These are phyloP conservation scores for Fragum whitleyi DNA, from an alignment of 2,888 invertebrate genomes.

Conservation along the genomic window DNA sequence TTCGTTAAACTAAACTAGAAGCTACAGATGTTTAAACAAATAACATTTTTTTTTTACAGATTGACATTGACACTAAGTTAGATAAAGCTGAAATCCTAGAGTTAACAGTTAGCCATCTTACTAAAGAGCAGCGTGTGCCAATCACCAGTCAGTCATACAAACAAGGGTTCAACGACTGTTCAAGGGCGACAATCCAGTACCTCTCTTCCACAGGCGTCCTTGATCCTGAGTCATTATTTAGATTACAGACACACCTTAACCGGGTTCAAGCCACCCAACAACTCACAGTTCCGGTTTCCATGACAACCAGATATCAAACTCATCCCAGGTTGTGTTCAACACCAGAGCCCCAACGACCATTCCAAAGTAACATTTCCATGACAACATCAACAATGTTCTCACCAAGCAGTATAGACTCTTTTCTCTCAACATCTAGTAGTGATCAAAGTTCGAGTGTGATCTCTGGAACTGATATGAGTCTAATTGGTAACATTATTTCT, in stretches of 20 bases:
- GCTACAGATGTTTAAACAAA: too few relatives aligned
- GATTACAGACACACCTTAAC: background rate
- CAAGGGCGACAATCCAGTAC: constrained; percentile 5
- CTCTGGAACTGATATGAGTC: background rate
- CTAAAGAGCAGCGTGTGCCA: background rate
- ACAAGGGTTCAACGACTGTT: background rate
- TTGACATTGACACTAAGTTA: background rate
- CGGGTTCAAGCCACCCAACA: background rate
- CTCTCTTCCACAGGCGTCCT: background rate
- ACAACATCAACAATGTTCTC: background rate
- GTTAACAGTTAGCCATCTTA: constrained; percentile 4
- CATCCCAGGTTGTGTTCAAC: background rate
- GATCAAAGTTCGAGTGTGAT: background rate
- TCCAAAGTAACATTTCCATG: background rate
- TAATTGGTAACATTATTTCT: constrained; percentile 7
- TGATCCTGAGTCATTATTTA: background rate
- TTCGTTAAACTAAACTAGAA: too few relatives aligned
- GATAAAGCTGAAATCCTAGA: constrained; percentile 11
- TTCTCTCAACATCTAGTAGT: background rate
- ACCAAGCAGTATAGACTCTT: background rate
- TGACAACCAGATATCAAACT: background rate
- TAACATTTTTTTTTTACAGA: too few relatives aligned
- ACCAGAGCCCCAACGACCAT: background rate
- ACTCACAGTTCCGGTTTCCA: background rate
- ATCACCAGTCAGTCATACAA: background rate